These are phyloP conservation scores for Vulpes vulpes DNA, from an alignment of 2,113 vertebrate genomes.

Conservation along the genomic window DNA sequence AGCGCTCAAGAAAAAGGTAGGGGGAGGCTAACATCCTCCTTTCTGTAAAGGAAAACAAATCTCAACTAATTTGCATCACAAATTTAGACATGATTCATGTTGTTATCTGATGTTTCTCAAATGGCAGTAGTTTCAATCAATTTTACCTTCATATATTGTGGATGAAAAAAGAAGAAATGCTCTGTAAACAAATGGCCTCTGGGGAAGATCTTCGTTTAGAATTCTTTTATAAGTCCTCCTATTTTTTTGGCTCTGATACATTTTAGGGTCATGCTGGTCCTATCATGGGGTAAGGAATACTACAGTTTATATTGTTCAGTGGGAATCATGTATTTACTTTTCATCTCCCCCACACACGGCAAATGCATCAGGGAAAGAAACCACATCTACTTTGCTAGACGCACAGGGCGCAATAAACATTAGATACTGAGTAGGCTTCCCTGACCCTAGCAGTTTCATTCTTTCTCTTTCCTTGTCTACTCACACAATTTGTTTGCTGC, in stretches of 20 bases:
- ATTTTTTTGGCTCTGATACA: not conserved
- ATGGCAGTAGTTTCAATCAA: not conserved
- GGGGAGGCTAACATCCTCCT: not conserved
- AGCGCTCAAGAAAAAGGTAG: not conserved
- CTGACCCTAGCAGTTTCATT: not conserved
- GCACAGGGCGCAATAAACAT: not conserved
- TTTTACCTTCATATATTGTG: not conserved
- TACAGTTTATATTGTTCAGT: not conserved
- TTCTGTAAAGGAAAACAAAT: not conserved
- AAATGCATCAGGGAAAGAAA: not conserved
- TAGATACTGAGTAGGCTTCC: not conserved
- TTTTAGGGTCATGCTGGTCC: not conserved
- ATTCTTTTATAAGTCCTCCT: not conserved
- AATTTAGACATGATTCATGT: not conserved
- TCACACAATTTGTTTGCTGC: not conserved
- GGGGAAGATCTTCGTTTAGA: not conserved
- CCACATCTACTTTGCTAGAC: not conserved
- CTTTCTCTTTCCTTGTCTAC: not conserved
- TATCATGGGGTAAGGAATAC: not conserved
- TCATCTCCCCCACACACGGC: not conserved
- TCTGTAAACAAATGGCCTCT: not conserved
- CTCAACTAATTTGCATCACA: not conserved
- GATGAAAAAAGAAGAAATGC: slow-evolving; percentile 43
- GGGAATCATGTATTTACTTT: not conserved
- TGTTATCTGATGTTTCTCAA: slow-evolving; percentile 12